Conservation (phyloP, 2,888 invertebrate genomes). For the Amiota communis region DNA sequence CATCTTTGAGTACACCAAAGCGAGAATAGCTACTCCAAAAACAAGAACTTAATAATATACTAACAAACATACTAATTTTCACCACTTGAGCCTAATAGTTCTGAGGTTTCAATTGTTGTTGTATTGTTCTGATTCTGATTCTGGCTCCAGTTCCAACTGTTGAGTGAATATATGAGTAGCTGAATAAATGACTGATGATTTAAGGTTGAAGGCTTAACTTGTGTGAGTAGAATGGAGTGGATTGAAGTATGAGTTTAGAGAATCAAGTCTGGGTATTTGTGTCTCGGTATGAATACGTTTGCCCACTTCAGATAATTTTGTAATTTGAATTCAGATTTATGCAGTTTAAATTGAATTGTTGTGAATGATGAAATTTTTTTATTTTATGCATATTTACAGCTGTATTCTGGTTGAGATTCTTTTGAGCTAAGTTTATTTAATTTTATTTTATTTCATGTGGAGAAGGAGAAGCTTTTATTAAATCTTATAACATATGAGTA, state of each 20-base stretch:
- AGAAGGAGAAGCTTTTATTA: too few relatives aligned
- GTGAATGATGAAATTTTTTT: not conserved
- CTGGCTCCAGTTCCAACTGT: slow-evolving; percentile 44
- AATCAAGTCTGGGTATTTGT: slow-evolving; percentile 23
- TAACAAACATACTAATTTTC: slow-evolving; percentile 68
- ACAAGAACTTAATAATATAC: slow-evolving; percentile 62
- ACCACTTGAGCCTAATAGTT: slow-evolving; percentile 65
- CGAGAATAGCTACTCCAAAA: not conserved
- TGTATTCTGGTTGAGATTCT: too few relatives aligned
- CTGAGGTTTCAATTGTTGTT: not conserved
- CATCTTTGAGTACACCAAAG: too few relatives aligned
- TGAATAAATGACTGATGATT: slow-evolving; percentile 40
- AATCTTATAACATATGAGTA: too few relatives aligned
- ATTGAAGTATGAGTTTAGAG: not conserved
- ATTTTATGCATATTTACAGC: too few relatives aligned
- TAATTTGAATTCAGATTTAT: slow-evolving; percentile 67
- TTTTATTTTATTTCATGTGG: too few relatives aligned
- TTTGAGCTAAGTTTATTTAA: too few relatives aligned
- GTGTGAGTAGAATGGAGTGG: not conserved
- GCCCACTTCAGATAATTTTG: slow-evolving; percentile 53
- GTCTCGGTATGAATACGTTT: slow-evolving; percentile 28
- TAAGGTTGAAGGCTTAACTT: slow-evolving; percentile 33
- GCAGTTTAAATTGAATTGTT: slow-evolving; percentile 58
- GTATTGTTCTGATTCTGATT: not conserved
- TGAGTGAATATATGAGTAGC: slow-evolving; percentile 53